Conservation (phyloP, 2,888 invertebrate genomes). For the Amaurobius ferox region DNA sequence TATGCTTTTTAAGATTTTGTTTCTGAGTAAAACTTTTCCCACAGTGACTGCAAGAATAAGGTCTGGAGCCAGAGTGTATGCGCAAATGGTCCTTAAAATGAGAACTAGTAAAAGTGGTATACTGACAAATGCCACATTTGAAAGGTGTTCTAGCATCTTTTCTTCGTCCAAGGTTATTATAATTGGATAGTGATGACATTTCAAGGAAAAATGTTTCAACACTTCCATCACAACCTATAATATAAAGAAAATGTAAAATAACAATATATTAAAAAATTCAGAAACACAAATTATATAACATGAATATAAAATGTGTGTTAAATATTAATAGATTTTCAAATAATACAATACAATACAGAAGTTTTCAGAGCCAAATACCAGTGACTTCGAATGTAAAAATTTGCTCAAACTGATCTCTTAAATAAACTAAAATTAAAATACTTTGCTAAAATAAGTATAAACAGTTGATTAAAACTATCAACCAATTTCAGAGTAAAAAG, state of each 20-base stretch:
- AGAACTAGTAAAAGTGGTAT: neutral
- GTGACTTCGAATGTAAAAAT: too few species aligned
- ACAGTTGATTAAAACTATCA: too few species aligned
- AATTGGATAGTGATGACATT: neutral
- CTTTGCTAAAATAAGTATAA: too few species aligned
- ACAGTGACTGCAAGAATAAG: conserved; percentile 2
- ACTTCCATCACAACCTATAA: neutral
- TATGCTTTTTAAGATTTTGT: conserved; percentile 14
- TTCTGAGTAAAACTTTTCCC: conserved; percentile 19
- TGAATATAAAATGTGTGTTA: too few species aligned
- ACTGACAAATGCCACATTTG: neutral
- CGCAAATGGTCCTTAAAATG: conserved; percentile 10
- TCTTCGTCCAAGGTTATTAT: neutral
- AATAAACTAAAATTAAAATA: too few species aligned
- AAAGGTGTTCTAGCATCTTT: neutral
- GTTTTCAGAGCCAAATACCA: too few species aligned
- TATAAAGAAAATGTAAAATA: neutral
- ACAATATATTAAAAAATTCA: too few species aligned
- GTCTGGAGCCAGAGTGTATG: neutral
- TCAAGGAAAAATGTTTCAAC: neutral
- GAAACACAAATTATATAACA: too few species aligned
- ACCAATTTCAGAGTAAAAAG: too few species aligned
- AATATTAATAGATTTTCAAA: too few species aligned
- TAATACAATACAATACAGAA: too few species aligned
- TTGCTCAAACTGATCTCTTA: too few species aligned